These are phyloP conservation scores for Ladona fulva DNA, from an alignment of 1,140 invertebrate species.

Conservation along the genomic window DNA sequence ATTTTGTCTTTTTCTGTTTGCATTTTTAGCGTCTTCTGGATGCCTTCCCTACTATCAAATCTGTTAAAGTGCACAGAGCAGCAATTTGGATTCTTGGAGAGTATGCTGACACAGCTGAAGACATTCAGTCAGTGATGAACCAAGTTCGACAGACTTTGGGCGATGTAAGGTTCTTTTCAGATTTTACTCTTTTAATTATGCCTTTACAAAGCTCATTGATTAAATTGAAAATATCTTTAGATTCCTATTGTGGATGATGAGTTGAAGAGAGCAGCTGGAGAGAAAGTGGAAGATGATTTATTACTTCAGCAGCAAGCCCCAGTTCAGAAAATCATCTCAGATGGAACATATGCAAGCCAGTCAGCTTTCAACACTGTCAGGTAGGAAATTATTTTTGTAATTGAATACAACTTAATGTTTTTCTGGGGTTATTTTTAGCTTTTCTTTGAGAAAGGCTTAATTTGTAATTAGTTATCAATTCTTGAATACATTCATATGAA, in stretches of 20 bases:
- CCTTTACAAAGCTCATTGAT: not conserved
- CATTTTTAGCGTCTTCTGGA: slow-evolving; percentile 66
- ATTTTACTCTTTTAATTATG: not conserved
- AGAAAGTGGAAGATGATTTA: slow-evolving; percentile 48
- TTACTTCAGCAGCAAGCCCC: slow-evolving; percentile 26
- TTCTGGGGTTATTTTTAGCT: slow-evolving; percentile 14
- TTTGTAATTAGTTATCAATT: too few species aligned
- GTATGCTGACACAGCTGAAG: slow-evolving; percentile 69
- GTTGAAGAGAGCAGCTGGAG: slow-evolving; percentile 57
- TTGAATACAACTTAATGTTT: not conserved
- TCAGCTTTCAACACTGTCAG: slow-evolving; percentile 82
- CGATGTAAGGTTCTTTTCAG: slow-evolving; percentile 42
- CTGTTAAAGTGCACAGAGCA: slow-evolving; percentile 79
- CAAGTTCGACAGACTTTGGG: slow-evolving; percentile 68
- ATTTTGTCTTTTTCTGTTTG: too few species aligned
- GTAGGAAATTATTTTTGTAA: slow-evolving; percentile 35
- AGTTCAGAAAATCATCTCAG: slow-evolving; percentile 73
- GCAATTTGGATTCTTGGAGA: slow-evolving; percentile 98
- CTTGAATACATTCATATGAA: not conserved
- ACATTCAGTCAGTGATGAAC: slow-evolving; percentile 71
- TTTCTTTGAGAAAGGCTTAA: not conserved
- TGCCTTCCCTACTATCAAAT: slow-evolving; percentile 71
- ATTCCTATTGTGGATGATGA: slow-evolving; percentile 87
- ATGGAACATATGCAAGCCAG: slow-evolving; percentile 98
- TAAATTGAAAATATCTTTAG: slow-evolving; percentile 29